Percentiles rank a stretch among this genome's conserved stretches.
phyloP scores from a whole-genome alignment of 2,888 invertebrate species.

The Cataglyphis livida region DNA sequence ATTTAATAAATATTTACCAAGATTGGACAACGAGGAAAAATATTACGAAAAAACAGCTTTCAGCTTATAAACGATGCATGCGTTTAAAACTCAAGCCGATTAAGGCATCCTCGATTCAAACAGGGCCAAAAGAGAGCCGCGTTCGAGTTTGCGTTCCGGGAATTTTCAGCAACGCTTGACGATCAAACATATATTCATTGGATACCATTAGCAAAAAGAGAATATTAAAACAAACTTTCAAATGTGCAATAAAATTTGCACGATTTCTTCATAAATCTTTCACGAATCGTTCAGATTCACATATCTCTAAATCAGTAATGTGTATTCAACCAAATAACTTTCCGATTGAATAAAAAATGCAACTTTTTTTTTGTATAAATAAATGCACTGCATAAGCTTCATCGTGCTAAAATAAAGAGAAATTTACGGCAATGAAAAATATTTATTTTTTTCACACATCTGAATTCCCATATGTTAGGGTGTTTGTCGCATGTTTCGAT shows the following conservation, averaged over 20 bases:
- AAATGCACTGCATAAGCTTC: background rate
- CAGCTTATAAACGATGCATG: slow-evolving; percentile 2
- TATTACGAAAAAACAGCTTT: background rate
- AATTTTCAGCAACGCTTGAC: slow-evolving; percentile 15
- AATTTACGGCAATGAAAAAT: background rate
- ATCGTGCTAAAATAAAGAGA: background rate
- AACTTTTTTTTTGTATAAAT: background rate
- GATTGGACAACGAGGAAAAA: background rate
- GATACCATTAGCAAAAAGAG: slow-evolving; percentile 28
- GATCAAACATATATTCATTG: slow-evolving; percentile 34
- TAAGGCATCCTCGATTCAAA: background rate
- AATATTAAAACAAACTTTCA: slow-evolving; percentile 13
- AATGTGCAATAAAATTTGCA: background rate
- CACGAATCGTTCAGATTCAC: background rate
- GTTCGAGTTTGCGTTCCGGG: background rate
- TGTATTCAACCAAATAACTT: background rate
- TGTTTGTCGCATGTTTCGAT: background rate
- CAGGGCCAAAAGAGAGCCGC: background rate
- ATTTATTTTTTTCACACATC: background rate
- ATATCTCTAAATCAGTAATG: background rate
- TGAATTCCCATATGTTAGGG: background rate
- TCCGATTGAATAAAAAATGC: background rate
- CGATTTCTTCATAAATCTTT: background rate
- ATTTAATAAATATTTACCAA: slow-evolving; percentile 13
- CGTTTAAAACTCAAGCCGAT: slow-evolving; percentile 19